Evolutionary conservation across 2,797 vertebrate genomes (phyloP), one percentile per base, ranked within the genome.

Genomic region (Echiichthys vipera): DNA sequence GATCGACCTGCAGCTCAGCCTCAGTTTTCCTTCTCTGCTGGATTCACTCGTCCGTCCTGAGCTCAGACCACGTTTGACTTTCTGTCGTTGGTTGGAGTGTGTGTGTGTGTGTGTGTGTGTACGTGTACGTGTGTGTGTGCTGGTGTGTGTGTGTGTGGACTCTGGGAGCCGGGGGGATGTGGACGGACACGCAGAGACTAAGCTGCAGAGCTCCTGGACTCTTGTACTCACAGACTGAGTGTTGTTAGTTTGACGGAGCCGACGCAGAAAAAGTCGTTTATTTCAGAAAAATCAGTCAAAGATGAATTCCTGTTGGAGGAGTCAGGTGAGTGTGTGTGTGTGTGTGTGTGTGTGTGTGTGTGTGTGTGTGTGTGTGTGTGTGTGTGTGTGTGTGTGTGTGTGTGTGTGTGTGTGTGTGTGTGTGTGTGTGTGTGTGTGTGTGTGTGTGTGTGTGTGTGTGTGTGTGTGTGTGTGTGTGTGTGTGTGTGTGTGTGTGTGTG

Each of bases 291-390:
- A 53, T 69, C 4, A 7, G n/a, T n/a, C n/a, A n/a, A n/a, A n/a
- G n/a, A 93, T 92, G 91, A 90, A 81, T 50, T 81, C 88, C n/a
- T 91, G 91, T 42, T 93, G 91, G 90, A 91, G 50, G 72, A 88
- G 20, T 62, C 85, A 89, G 92, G 92, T 92, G 47, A 36, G 83
- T 50, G 32, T 18, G n/a, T n/a, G 49, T 22, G 8, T 24, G 30
- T 18, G 20, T 47, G 45, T 59, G 63, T 58, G 65, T 45, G 13
- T 36, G 20, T 40, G 32, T 39, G 5, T 29, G 46, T 70, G 34
- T 47, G 14, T 55, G 24, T 77, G 7, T 42, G 32, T 58, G 43
- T 59, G 49, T 67, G 49, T 59, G 43, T 74, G 20, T 50, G 37
- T 36, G 40, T 46, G 46, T 57, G 45, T 55, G 45, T 43, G 20